A percentile compares a stretch with the other conserved stretches of the same genome.
Evolutionary conservation across 2,888 invertebrate species (phyloP).

Genomic region (Anorthoa munda): DNA sequence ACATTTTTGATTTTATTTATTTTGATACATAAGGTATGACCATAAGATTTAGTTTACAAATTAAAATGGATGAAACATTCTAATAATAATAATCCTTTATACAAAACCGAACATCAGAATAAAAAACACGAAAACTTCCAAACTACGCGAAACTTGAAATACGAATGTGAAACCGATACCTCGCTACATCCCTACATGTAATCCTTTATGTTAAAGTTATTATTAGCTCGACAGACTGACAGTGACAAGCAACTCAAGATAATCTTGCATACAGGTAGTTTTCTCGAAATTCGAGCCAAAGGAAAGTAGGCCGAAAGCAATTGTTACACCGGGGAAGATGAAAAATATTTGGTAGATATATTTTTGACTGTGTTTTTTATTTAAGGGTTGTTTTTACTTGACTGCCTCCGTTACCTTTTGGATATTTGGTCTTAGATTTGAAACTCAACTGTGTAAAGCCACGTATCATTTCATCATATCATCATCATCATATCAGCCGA

Average conservation of each 20-base stretch:
- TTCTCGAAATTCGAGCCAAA: conserved; percentile 25
- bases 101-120: neutral
- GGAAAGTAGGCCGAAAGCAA: neutral
- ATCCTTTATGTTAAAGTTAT: conserved; percentile 53
- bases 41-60: no score
- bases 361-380: neutral
- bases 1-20: no score
- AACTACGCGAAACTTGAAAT: neutral
- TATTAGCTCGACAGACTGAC: conserved; percentile 38
- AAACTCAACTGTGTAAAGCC: no score
- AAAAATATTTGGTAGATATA: neutral
- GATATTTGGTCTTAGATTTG: neutral
- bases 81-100: no score
- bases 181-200: conserved; percentile 28
- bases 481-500: no score
- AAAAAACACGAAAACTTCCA: neutral
- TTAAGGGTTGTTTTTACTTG: neutral
- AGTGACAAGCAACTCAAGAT: conserved; percentile 40
- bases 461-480: no score
- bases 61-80: no score
- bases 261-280: conserved; percentile 47
- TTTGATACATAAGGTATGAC: no score
- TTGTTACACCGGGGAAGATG: neutral
- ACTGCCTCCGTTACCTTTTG: neutral
- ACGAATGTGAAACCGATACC: neutral